A percentile compares a stretch with the other conserved stretches of the same genome.
phyloP scores from a whole-genome alignment of 2,113 vertebrate genomes.

The Pollimyrus isidori region DNA sequence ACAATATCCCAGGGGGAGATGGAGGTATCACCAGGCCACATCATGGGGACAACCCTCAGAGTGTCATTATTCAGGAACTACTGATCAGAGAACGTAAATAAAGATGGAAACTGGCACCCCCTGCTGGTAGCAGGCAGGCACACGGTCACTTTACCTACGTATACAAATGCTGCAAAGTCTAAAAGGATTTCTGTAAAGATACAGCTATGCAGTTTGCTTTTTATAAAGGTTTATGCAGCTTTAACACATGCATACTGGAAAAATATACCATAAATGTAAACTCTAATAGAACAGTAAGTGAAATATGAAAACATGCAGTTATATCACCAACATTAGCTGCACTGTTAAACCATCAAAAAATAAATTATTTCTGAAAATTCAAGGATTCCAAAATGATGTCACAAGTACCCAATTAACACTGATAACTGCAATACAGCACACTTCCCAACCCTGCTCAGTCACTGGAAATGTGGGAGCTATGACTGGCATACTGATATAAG shows the following conservation, averaged over 20 bases:
- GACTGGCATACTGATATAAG: conserved; percentile 9
- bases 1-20: background rate
- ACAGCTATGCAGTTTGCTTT: background rate
- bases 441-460: background rate
- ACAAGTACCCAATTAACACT: conserved; percentile 15
- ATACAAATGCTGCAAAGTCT: background rate
- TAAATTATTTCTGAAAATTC: conserved; percentile 18
- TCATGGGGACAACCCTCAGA: background rate
- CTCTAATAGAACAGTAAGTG: conserved; percentile 41
- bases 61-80: background rate
- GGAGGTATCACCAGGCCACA: background rate
- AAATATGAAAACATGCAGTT: conserved; percentile 27
- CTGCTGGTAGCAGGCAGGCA: background rate
- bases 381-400: conserved; percentile 5
- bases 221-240: conserved; percentile 34
- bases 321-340: background rate
- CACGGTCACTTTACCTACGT: background rate
- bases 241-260: conserved; percentile 30
- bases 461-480: background rate
- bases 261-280: conserved; percentile 34
- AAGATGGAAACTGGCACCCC: background rate
- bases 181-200: background rate
- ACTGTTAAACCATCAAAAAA: conserved; percentile 17
- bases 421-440: background rate
- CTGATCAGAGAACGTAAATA: background rate